phyloP scores from a whole-genome alignment of 1,140 invertebrate species.

The Pseudachorutes palmiensis region DNA sequence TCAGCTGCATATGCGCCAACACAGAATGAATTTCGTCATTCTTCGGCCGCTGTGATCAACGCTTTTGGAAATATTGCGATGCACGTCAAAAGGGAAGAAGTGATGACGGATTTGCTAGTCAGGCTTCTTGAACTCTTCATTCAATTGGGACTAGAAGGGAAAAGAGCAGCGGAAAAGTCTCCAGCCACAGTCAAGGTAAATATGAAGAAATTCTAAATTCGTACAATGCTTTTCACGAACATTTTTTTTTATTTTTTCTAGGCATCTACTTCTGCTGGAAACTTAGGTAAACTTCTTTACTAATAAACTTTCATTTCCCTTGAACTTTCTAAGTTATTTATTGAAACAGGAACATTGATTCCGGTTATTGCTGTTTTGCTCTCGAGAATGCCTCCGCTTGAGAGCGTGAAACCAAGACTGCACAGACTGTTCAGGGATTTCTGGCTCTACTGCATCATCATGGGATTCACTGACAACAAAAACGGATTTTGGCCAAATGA shows the following conservation, averaged over 20 bases:
- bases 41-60: slow-evolving; percentile 88
- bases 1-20: slow-evolving; percentile 68
- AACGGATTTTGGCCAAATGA: slow-evolving; percentile 83
- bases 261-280: slow-evolving; percentile 89
- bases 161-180: slow-evolving; percentile 80
- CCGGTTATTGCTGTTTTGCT: slow-evolving; percentile 87
- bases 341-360: slow-evolving; percentile 94
- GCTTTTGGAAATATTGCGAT: slow-evolving; percentile 88
- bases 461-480: slow-evolving; percentile 72
- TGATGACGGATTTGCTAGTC: slow-evolving; percentile 77
- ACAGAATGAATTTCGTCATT: slow-evolving; percentile 56
- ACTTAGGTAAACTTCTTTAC: too few relatives aligned
- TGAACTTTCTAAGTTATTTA: too few relatives aligned
- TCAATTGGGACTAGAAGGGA: slow-evolving; percentile 90
- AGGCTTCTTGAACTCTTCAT: slow-evolving; percentile 91
- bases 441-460: slow-evolving; percentile 98
- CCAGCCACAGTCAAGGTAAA: slow-evolving; percentile 56
- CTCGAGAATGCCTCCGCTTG: slow-evolving; percentile 76
- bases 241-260: slow-evolving; percentile 35
- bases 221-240: too few relatives aligned
- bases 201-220: too few relatives aligned
- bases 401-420: slow-evolving; percentile 81
- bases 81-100: slow-evolving; percentile 77
- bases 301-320: too few relatives aligned
- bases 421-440: slow-evolving; percentile 96